Conservation (phyloP, 2,797 vertebrate genomes). For the Merluccius polli region DNA sequence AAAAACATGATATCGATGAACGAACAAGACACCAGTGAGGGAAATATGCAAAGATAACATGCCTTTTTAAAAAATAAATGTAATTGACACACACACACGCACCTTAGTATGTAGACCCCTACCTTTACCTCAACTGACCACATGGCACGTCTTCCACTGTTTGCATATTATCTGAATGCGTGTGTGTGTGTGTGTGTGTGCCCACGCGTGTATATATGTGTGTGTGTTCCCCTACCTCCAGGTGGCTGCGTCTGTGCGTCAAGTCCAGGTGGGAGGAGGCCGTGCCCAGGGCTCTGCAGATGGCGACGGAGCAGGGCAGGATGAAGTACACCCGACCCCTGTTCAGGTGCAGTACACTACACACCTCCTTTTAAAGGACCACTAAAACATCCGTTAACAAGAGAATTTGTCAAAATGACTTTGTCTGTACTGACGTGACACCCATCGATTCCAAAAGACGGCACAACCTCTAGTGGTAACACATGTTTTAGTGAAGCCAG, state of each 20-base stretch:
- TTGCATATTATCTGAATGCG: no score
- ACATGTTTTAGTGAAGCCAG: no score
- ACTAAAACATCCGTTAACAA: no score
- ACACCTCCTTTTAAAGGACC: no score
- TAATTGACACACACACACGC: no score
- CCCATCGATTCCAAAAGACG: no score
- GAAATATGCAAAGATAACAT: no score
- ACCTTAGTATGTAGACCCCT: neutral
- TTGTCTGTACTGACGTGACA: no score
- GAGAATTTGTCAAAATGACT: no score
- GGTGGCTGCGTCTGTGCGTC: constrained; percentile 91
- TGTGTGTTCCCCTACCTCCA: constrained; percentile 41
- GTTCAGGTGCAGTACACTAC: constrained; percentile 75
- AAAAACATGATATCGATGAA: neutral
- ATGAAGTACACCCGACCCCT: constrained; percentile 95
- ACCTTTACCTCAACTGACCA: neutral
- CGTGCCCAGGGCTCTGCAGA: constrained; percentile 86
- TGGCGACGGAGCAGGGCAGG: constrained; percentile 93
- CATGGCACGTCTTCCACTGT: no score
- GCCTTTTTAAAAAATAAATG: no score
- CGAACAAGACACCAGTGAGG: neutral
- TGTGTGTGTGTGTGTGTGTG: neutral
- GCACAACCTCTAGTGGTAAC: no score
- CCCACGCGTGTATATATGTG: neutral
- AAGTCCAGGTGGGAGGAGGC: constrained; percentile 85